These are phyloP conservation scores for Urocyon cinereoargenteus DNA, from an alignment of 2,797 vertebrate species.

Conservation along the genomic window DNA sequence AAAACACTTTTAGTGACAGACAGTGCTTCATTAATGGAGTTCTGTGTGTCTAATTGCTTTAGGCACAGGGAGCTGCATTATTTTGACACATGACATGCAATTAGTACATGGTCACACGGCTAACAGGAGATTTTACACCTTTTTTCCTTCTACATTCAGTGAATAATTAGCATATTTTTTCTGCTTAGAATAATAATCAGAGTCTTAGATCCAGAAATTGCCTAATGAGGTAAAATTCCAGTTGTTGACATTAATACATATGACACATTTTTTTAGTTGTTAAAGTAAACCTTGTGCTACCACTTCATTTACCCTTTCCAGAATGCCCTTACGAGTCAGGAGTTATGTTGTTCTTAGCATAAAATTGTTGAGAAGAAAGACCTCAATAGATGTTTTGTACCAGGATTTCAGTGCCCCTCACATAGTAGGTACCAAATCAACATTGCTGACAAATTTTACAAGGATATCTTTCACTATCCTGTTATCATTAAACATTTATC, in stretches of 20 bases:
- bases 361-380: constrained; percentile 72
- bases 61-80: constrained; percentile 91
- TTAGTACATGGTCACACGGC: constrained; percentile 94
- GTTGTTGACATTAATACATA: constrained; percentile 93
- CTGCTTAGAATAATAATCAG: constrained; percentile 94
- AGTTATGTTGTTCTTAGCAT: constrained; percentile 72
- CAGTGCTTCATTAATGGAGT: constrained; percentile 92
- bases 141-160: constrained; percentile 90
- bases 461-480: constrained; percentile 72
- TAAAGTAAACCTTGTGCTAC: constrained; percentile 88
- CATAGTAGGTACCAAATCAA: constrained; percentile 53
- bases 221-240: constrained; percentile 95
- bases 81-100: constrained; percentile 94
- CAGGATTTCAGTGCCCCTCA: constrained; percentile 70
- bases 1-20: constrained; percentile 91
- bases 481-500: neutral
- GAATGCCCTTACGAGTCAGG: constrained; percentile 76
- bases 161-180: constrained; percentile 94
- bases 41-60: constrained; percentile 93
- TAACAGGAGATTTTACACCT: constrained; percentile 95
- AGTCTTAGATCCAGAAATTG: constrained; percentile 93
- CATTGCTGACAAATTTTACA: constrained; percentile 62
- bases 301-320: constrained; percentile 86
- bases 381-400: constrained; percentile 66
- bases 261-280: constrained; percentile 90